Evolutionary conservation across 2,888 invertebrate species (phyloP).

Genomic region (Euphydryas editha): DNA sequence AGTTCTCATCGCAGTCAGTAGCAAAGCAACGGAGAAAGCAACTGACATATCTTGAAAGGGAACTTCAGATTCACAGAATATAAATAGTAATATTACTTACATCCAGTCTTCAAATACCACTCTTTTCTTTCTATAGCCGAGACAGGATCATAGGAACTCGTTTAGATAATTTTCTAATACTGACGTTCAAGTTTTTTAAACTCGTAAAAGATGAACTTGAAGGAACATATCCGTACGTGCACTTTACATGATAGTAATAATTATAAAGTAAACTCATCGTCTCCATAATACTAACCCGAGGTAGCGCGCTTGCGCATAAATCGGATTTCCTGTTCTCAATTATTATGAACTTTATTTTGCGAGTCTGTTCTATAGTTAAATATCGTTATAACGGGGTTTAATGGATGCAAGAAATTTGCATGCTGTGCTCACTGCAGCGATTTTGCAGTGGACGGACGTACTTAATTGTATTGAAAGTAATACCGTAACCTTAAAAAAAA

Average conservation of each 20-base stretch:
- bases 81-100: constrained; percentile 4
- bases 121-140: constrained; percentile 63
- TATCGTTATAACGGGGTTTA: constrained; percentile 74
- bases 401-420: constrained; percentile 72
- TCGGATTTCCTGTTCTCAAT: constrained; percentile 76
- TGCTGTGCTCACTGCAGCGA: constrained; percentile 75
- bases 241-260: constrained; percentile 51
- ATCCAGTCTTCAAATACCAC: constrained; percentile 51
- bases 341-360: constrained; percentile 72
- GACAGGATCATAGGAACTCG: constrained; percentile 66
- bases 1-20: constrained; percentile 57
- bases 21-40: constrained; percentile 78
- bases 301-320: constrained; percentile 60
- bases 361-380: constrained; percentile 67
- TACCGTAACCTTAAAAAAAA: constrained; percentile 55
- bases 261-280: constrained; percentile 52
- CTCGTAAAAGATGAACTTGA: constrained; percentile 39
- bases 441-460: constrained; percentile 63
- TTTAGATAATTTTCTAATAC: constrained; percentile 67
- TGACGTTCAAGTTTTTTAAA: constrained; percentile 63
- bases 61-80: constrained; percentile 70
- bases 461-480: constrained; percentile 80
- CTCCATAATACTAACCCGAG: constrained; percentile 51
- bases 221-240: constrained; percentile 37
- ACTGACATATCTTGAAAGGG: constrained; percentile 76